These are phyloP conservation scores for Oligia strigilis DNA, from an alignment of 2,888 invertebrate species.

Conservation along the genomic window DNA sequence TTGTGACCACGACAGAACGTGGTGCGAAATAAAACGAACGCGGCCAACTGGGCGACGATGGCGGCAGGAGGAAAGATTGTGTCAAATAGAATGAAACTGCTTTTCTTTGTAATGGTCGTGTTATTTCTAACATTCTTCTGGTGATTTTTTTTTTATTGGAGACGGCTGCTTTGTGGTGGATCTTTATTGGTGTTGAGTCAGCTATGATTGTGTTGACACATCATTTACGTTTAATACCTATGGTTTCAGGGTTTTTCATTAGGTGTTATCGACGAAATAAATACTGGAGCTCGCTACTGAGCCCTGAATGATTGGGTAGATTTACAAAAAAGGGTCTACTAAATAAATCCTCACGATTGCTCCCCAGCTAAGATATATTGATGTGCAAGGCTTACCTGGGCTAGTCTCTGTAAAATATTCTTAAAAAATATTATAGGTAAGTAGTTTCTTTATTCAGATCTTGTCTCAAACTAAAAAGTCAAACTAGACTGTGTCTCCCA, in stretches of 20 bases:
- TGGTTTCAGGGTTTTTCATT: not conserved
- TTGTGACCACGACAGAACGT: slow-evolving; percentile 53
- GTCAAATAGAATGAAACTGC: slow-evolving; percentile 29
- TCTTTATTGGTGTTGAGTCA: slow-evolving; percentile 13
- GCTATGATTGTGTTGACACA: not conserved
- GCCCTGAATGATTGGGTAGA: not conserved
- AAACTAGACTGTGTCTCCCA: not conserved
- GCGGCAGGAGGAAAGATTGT: slow-evolving; percentile 18
- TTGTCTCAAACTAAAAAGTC: not conserved
- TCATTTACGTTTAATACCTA: no score
- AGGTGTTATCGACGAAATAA: not conserved
- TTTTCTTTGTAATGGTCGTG: slow-evolving; percentile 32
- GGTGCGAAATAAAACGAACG: slow-evolving; percentile 30
- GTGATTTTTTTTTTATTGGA: slow-evolving; percentile 9
- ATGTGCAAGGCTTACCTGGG: not conserved
- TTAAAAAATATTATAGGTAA: not conserved
- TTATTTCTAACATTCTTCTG: slow-evolving; percentile 10
- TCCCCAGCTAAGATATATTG: not conserved
- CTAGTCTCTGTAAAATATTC: not conserved
- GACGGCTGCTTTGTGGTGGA: not conserved
- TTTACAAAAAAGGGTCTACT: not conserved
- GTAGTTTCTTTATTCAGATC: not conserved
- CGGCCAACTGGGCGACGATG: slow-evolving; percentile 3
- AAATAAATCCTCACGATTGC: not conserved
- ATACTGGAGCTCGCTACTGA: not conserved